phyloP scores from a whole-genome alignment of 2,113 vertebrate species.

The Calypte anna region DNA sequence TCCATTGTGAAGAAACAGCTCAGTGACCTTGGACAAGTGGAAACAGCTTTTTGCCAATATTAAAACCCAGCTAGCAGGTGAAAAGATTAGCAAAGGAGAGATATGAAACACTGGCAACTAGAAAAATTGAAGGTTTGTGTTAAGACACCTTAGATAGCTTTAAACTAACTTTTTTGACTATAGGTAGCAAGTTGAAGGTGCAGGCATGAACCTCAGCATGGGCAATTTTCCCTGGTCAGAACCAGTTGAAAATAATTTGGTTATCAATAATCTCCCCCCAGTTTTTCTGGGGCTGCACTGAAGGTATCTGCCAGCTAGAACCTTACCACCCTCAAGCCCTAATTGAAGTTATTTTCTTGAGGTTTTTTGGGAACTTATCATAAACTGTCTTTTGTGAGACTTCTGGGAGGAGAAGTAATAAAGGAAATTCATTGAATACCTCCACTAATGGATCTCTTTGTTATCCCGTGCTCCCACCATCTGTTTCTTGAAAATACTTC shows the following conservation, averaged over 20 bases:
- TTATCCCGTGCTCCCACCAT: not conserved
- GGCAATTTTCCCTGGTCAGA: not conserved
- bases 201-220: not conserved
- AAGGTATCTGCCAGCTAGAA: not conserved
- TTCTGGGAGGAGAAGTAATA: not conserved
- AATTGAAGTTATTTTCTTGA: not conserved
- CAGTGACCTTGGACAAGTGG: not conserved
- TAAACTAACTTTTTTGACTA: not conserved
- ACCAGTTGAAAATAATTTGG: not conserved
- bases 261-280: not conserved
- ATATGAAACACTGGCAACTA: not conserved
- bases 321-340: not conserved
- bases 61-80: not conserved
- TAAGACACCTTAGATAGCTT: not conserved
- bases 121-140: not conserved
- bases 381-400: not conserved
- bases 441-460: slow-evolving; percentile 24
- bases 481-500: slow-evolving; percentile 8
- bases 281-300: not conserved
- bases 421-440: slow-evolving; percentile 5
- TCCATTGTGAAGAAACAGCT: not conserved
- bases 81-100: slow-evolving; percentile 15
- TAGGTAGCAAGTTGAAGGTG: not conserved
- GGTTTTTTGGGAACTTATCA: not conserved
- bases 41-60: slow-evolving; percentile 19